Conservation (phyloP, 2,113 vertebrate species). For the Tursiops truncatus region DNA sequence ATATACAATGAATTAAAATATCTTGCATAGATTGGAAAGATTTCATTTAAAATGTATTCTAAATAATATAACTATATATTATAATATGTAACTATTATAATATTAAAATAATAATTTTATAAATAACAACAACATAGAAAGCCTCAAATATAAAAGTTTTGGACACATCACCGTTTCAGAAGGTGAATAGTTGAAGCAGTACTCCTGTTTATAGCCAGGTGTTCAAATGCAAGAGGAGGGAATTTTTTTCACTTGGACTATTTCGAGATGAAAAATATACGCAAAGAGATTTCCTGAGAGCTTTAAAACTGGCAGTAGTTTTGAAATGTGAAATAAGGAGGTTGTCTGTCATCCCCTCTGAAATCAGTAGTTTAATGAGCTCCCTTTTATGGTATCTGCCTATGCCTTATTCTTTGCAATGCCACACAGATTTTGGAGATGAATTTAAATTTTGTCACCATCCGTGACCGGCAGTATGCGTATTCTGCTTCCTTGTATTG, state of each 20-base stretch:
- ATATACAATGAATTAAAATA: conserved; percentile 28
- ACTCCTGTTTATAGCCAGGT: neutral
- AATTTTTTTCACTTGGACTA: conserved; percentile 38
- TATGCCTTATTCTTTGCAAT: neutral
- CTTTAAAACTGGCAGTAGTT: conserved; percentile 20
- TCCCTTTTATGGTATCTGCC: neutral
- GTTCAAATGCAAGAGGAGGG: neutral
- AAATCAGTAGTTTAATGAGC: conserved; percentile 36
- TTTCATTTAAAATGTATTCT: neutral
- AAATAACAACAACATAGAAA: neutral
- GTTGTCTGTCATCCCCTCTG: neutral
- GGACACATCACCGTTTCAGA: neutral
- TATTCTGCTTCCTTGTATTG: neutral
- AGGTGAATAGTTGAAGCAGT: conserved; percentile 7
- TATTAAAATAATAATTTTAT: neutral
- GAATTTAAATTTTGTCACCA: conserved; percentile 11
- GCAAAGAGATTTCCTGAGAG: conserved; percentile 41
- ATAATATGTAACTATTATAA: too few relatives aligned
- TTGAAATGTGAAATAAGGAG: conserved; percentile 23
- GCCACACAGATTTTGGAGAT: neutral
- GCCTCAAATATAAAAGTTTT: neutral
- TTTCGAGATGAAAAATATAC: conserved; percentile 60
- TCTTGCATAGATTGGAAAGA: conserved; percentile 28
- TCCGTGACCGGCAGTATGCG: neutral
- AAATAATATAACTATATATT: neutral